Base-by-base conservation (phyloP, 2,113 vertebrate species). In the Gymnocephalus cernua region DNA sequence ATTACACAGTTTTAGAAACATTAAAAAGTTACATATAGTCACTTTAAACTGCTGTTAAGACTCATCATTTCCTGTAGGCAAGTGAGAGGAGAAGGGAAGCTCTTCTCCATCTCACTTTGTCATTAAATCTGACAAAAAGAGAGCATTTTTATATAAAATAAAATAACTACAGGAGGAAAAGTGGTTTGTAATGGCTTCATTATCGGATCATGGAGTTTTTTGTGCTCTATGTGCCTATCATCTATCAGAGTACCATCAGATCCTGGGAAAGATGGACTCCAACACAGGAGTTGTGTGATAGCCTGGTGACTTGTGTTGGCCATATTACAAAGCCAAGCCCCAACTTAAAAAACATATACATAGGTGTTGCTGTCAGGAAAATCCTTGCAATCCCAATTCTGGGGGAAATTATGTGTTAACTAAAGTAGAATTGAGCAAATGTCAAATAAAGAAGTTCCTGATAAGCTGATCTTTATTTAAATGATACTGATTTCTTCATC, bases 171-270 rank as follows among this genome's bases (percentile, higher is more conserved):
- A 61, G 47, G 13, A 65, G 47, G 48, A 41, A 70, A 25, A 62
- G 71, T 74, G 74, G 12, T 76, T 54, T 57, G 0, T 88, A 84
- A 86, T 84, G 81, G 64, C 58, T 70, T 51, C 21, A 14, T 87
- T 67, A 85, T 53, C n/a, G n/a, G n/a, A n/a, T n/a, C n/a, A n/a
- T n/a, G n/a, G n/a, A n/a, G n/a, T n/a, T n/a, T n/a, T n/a, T n/a
- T n/a, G n/a, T n/a, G n/a, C n/a, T n/a, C n/a, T n/a, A n/a, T n/a
- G n/a, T n/a, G n/a, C n/a, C n/a, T 11, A 11, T 27, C 41, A 79
- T 35, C 48, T 12, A 45, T 78, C 51, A 75, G 57, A 58, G 23
- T 8, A 19, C 6, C n/a, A 29, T 75, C 27, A 44, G 16, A 47
- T 44, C 23, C 6, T 16, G 12, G 32, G 38, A 59, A 8, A 69